Evolutionary conservation across 2,888 invertebrate genomes (phyloP), one percentile per base, ranked within the genome.

Genomic region (Archips crataeganus): DNA sequence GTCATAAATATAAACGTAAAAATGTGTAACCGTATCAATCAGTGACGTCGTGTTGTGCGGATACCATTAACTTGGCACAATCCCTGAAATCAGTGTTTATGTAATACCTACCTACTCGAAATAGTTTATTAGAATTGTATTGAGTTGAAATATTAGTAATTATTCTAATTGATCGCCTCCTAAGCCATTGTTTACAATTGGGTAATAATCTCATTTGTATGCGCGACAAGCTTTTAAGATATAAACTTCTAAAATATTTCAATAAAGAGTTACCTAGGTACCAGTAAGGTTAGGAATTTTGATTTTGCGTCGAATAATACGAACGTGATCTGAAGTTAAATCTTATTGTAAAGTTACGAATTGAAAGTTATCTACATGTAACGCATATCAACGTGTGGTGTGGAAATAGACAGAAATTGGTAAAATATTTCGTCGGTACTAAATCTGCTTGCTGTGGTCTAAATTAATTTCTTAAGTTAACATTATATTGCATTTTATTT

Each of bases 341-440:
- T 73, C 64, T 63, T 73, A 68, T 57, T 13, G 39, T 54, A 11
- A 72, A 51, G 11, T 68, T 64, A 32, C 36, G 45, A 73, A 49
- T 57, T 59, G 63, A 63, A 73, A 69, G 59, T 69, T 63, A 34
- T 67, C 59, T 73, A 64, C 57, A 82, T 84, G 83, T 82, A 79
- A 82, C 76, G 75, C 32, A 54, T 57, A 57, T 57, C 23, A 54
- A 54, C 54, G 8, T 23, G 23, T 54, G 54, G 49, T 45, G 45
- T 11, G 45, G 45, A 45, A 11, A n/a, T 49, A 49, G 49, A 49
- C n/a, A 5, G 6, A 9, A 23, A 23, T 54, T 54, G 54, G 54
- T 54, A 9, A 54, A 15, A 23, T 54, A 23, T n/a, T n/a, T 54
- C 2, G 5, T 49, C n/a, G 2, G 51, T 54, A 4, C 8, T 9